These are phyloP conservation scores for Drosophila burlai DNA, from an alignment of 1,140 invertebrate species.

Conservation along the genomic window DNA sequence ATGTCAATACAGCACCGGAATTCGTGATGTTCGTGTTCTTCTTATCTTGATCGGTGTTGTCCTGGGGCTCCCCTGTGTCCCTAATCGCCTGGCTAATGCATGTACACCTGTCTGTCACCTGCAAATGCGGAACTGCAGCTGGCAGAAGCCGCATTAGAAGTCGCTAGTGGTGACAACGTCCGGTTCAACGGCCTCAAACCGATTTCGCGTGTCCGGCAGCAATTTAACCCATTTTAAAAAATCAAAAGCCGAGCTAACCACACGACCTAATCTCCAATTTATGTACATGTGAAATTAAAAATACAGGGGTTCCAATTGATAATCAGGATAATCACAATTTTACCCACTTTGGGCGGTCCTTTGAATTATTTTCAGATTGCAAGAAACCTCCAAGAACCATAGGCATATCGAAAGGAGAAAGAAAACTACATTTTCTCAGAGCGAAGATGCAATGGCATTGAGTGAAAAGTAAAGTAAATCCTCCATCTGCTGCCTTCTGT, in stretches of 20 bases:
- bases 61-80: constrained; percentile 17
- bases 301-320: neutral
- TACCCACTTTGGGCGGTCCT: neutral
- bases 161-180: constrained; percentile 13
- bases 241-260: constrained; percentile 3
- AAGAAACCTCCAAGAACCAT: neutral
- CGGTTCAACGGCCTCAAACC: constrained; percentile 60
- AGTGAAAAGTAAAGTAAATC: too few species aligned
- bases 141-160: neutral
- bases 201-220: constrained; percentile 53
- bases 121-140: constrained; percentile 34
- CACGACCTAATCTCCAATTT: constrained; percentile 7
- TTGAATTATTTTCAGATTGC: neutral
- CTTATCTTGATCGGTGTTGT: constrained; percentile 60
- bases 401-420: too few species aligned
- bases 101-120: constrained; percentile 40
- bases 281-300: constrained; percentile 11
- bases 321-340: neutral
- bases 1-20: constrained; percentile 24
- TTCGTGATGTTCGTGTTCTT: constrained; percentile 14
- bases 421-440: too few species aligned
- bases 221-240: constrained; percentile 54
- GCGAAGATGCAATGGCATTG: too few species aligned
- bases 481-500: too few species aligned
- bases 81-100: constrained; percentile 54